Conservation (phyloP, 2,113 vertebrate species). For the Oostethus manadensis region DNA sequence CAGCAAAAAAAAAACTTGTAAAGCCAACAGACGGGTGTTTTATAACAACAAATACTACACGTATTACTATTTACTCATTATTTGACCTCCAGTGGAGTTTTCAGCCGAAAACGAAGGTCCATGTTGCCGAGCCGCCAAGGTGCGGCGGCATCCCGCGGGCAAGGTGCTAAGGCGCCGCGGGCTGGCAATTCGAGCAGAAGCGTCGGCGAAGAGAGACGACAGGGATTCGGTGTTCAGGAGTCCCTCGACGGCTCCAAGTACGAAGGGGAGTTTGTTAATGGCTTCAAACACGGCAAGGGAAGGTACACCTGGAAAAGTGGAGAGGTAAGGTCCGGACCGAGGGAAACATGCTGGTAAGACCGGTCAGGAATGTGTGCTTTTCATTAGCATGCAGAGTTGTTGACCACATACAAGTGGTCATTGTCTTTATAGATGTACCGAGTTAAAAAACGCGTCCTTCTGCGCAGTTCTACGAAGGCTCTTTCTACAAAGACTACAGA, state of each 20-base stretch:
- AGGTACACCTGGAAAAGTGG: conserved; percentile 75
- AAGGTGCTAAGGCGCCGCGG: background rate
- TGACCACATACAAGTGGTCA: too few relatives aligned
- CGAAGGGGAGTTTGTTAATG: conserved; percentile 68
- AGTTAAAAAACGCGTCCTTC: too few relatives aligned
- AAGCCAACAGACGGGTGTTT: background rate
- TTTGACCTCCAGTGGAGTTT: background rate
- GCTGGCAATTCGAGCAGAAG: background rate
- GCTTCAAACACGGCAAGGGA: conserved; percentile 76
- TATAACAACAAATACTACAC: background rate
- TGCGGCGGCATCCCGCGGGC: background rate
- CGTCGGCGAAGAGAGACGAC: background rate
- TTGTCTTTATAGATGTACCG: too few relatives aligned
- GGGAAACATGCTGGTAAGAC: too few relatives aligned
- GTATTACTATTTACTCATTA: background rate
- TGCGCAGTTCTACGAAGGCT: conserved; percentile 75
- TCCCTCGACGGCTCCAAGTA: conserved; percentile 77
- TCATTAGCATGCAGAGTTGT: too few relatives aligned
- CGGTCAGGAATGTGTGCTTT: too few relatives aligned
- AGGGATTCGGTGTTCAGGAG: conserved; percentile 43
- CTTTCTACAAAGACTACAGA: conserved; percentile 78
- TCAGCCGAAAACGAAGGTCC: background rate
- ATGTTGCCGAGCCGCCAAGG: background rate
- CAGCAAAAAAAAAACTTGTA: background rate
- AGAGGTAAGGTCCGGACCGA: too few relatives aligned